Evolutionary conservation across 2,888 invertebrate genomes (phyloP).

Genomic region (Hyposoter didymator): DNA sequence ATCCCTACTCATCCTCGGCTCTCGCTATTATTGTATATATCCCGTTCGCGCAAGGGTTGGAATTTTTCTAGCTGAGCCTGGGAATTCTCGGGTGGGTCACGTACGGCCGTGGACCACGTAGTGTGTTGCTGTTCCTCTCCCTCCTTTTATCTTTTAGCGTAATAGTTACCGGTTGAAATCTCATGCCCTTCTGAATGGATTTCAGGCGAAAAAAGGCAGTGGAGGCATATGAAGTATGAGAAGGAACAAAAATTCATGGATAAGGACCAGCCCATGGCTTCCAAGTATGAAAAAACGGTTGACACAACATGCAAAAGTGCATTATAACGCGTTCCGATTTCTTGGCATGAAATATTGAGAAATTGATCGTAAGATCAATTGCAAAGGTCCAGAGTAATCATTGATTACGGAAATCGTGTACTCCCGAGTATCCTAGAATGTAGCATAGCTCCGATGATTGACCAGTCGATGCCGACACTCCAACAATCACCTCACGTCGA

Average conservation of each 20-base stretch:
- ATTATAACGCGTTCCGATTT: background rate
- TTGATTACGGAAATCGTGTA: too few species aligned
- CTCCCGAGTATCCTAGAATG: background rate
- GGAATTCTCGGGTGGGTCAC: conserved; percentile 64
- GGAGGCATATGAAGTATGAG: background rate
- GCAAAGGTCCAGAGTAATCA: too few species aligned
- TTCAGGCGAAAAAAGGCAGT: conserved; percentile 24
- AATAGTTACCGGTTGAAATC: conserved; percentile 50
- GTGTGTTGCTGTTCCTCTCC: conserved; percentile 33
- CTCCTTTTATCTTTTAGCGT: conserved; percentile 45
- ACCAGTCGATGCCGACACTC: conserved; percentile 21
- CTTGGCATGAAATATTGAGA: too few species aligned
- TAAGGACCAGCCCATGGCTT: background rate
- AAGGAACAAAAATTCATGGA: conserved; percentile 27
- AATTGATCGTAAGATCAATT: background rate
- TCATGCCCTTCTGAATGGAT: conserved; percentile 39
- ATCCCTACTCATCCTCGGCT: conserved; percentile 66
- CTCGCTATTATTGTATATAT: conserved; percentile 47
- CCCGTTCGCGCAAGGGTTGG: conserved; percentile 61
- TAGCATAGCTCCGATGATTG: background rate
- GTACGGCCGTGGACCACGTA: conserved; percentile 60
- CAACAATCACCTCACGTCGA: conserved; percentile 50
- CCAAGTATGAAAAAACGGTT: too few species aligned
- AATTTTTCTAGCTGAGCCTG: conserved; percentile 66
- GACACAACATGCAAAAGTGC: background rate